Evolutionary conservation across 2,113 vertebrate genomes (phyloP).

Genomic region (Arizona elegans): DNA sequence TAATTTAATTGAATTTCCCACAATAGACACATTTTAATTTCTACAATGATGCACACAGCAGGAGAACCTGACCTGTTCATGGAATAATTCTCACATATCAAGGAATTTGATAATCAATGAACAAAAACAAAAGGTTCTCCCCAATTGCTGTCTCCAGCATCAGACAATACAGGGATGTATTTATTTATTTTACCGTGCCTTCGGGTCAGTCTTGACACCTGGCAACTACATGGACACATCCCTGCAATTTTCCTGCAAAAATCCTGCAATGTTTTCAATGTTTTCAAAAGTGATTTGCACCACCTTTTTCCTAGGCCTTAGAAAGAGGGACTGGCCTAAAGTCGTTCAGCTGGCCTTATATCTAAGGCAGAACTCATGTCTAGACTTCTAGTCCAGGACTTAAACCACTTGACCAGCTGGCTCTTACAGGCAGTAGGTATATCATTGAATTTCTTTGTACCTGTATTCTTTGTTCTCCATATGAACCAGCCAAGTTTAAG

Average conservation of each 20-base stretch:
- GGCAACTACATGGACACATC: too few species aligned
- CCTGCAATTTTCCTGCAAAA: background rate
- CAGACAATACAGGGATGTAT: background rate
- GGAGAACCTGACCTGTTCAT: too few species aligned
- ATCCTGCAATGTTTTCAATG: background rate
- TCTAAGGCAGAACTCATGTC: background rate
- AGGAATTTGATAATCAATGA: background rate
- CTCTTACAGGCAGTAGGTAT: background rate
- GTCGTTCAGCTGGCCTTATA: background rate
- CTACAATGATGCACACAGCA: background rate
- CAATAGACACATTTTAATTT: background rate
- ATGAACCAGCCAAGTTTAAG: background rate
- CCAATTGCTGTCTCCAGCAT: background rate
- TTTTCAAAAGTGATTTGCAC: background rate
- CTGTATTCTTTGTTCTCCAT: background rate
- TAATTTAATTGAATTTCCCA: background rate
- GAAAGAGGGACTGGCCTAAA: background rate
- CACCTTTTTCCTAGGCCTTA: background rate
- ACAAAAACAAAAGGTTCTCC: background rate
- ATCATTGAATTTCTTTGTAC: background rate
- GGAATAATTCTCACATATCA: background rate
- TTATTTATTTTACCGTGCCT: background rate
- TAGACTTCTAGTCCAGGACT: background rate
- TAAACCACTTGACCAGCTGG: background rate
- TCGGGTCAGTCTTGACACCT: background rate